Evolutionary conservation across 1,140 invertebrate genomes (phyloP), one percentile per base, ranked within the genome.

Genomic region (Rhyacophila brunnea): DNA sequence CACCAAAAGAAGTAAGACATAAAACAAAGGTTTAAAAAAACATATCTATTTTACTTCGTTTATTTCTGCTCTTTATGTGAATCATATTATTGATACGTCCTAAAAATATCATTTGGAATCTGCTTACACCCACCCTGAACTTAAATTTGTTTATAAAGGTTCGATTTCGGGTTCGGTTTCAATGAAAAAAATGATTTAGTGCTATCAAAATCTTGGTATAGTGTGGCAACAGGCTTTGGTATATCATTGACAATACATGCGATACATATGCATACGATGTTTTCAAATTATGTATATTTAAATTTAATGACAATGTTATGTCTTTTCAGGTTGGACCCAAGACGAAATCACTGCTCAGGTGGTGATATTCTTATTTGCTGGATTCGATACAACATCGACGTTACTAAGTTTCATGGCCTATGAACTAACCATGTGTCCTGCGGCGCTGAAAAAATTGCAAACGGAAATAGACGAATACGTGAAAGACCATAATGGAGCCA

Each of bases 341-440:
- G 68, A 75, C 6, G 79, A 81, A 46, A 68, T 82, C 6, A 68
- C 74, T 1, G 73, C 78, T 0, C 61, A 71, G 67, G 50, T 69
- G 62, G 45, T 78, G 1, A 56, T 79, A 10, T 81, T 81, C 49
- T 70, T 81, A 20, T 52, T 82, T 7, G 82, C 78, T 43, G 84
- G 85, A 10, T 82, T 75, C 60, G 81, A 83, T 17, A 82, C 83
- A 0, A 76, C 78, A 1, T 69, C 77, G 4, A 71, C 69, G n/a
- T 58, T 75, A 0, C 59, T 84, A 3, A 64, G 67, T 6, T 74
- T 72, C 47, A 53, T 70, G 4, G 32, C 68, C 1, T 77, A 75
- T 62, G 66, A 70, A 45, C 67, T 84, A 36, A 78, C 81, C 9
- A 45, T 46, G 1, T 62, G 82, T 67, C 75, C 72, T 10, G 75